Evolutionary conservation across 2,797 vertebrate species (phyloP).

Genomic region (Phrynocephalus guinanensis): DNA sequence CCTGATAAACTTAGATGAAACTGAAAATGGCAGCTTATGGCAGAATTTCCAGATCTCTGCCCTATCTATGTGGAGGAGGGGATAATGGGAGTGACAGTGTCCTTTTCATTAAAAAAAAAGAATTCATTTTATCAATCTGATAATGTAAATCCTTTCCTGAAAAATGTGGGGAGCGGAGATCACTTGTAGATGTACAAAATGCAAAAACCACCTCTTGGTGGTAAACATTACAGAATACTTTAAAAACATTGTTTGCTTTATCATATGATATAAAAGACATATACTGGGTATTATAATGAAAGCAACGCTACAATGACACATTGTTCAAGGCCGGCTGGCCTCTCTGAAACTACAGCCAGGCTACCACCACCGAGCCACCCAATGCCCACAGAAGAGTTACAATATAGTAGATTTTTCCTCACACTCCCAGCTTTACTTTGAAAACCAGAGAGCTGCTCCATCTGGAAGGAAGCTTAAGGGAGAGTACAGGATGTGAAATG

Average conservation of each 20-base stretch:
- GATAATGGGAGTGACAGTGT: not conserved
- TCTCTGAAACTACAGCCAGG: conserved; percentile 36
- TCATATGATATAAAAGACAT: not conserved
- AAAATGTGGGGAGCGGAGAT: not conserved
- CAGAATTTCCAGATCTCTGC: not conserved
- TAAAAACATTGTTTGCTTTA: not conserved
- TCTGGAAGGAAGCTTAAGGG: not conserved
- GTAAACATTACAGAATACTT: not conserved
- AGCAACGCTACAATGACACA: conserved; percentile 16
- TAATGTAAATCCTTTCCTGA: not conserved
- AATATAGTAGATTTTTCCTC: not conserved
- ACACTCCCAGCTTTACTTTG: conserved; percentile 5
- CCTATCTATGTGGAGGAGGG: not conserved
- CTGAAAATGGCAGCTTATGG: not conserved
- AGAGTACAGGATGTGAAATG: conserved; percentile 47
- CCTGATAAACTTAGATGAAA: not conserved
- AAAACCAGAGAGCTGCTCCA: conserved; percentile 27
- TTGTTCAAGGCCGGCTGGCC: not conserved
- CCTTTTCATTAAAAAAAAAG: not conserved
- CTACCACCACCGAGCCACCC: conserved; percentile 9
- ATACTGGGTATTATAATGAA: not conserved
- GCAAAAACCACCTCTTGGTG: not conserved
- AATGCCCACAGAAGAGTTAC: not conserved
- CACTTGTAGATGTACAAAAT: not conserved
- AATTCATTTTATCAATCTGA: not conserved